Evolutionary conservation across 2,888 invertebrate species (phyloP).

Genomic region (Sarcophaga variegata): DNA sequence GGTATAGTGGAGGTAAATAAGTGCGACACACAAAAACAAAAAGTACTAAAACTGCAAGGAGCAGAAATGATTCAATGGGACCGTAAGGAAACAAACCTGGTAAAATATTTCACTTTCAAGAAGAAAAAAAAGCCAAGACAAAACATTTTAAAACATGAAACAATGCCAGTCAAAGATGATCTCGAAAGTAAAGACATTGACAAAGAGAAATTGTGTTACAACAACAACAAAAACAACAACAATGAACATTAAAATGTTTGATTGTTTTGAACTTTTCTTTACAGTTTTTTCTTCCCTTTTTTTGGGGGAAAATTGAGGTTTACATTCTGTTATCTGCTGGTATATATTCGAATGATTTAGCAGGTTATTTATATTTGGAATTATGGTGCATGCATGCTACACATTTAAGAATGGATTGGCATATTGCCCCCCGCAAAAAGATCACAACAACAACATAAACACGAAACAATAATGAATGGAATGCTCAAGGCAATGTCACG

Average conservation of each 20-base stretch:
- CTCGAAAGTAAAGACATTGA: constrained; percentile 57
- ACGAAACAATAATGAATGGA: no score
- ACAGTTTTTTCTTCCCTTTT: not conserved
- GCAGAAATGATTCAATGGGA: no score
- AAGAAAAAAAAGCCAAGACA: constrained; percentile 28
- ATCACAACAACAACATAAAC: no score
- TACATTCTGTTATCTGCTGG: no score
- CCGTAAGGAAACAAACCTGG: not conserved
- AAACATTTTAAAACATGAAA: constrained; percentile 33
- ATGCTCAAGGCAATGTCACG: no score
- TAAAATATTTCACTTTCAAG: constrained; percentile 53
- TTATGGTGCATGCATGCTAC: no score
- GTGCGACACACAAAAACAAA: not conserved
- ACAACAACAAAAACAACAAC: constrained; percentile 4
- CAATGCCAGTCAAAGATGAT: constrained; percentile 65
- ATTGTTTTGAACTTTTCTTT: constrained; percentile 28
- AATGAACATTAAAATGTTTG: constrained; percentile 55
- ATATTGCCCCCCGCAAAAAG: no score
- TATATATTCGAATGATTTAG: no score
- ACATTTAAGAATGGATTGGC: no score
- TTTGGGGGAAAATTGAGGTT: not conserved
- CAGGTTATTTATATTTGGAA: no score
- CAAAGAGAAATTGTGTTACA: constrained; percentile 58
- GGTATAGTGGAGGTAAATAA: not conserved
- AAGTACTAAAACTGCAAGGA: not conserved